Percentiles rank a stretch among this genome's conserved stretches.
These are phyloP conservation scores for Hydrophis major DNA, from an alignment of 2,797 vertebrate species.

Conservation along the genomic window DNA sequence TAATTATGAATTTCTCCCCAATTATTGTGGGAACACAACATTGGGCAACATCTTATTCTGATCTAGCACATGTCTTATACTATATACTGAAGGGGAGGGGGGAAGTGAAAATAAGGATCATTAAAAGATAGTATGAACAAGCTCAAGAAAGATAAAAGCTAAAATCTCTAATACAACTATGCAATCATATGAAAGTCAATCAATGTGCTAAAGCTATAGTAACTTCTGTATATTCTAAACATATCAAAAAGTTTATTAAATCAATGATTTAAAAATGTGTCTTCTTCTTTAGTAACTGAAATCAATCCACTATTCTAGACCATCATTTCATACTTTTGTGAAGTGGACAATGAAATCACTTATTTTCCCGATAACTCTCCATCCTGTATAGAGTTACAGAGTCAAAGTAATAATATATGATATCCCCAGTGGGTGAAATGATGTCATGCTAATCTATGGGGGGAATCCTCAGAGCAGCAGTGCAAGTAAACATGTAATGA, in stretches of 20 bases:
- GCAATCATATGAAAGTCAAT: not conserved
- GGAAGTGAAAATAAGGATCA: not conserved
- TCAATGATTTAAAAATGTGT: constrained; percentile 28
- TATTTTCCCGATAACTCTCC: not conserved
- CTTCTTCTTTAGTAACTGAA: constrained; percentile 16
- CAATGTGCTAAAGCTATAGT: constrained; percentile 7
- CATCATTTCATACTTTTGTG: not conserved
- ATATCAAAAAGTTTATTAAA: constrained; percentile 29
- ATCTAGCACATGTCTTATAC: not conserved
- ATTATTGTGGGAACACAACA: not conserved
- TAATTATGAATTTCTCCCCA: not conserved
- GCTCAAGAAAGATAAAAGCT: not conserved
- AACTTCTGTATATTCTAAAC: constrained; percentile 3
- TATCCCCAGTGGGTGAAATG: not conserved
- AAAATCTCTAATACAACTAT: not conserved
- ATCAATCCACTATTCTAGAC: not conserved
- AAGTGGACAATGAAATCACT: not conserved
- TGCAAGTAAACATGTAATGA: not conserved
- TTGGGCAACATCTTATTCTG: not conserved
- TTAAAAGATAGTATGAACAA: not conserved
- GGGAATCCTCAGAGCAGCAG: not conserved
- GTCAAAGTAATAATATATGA: not conserved
- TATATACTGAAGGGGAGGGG: no score
- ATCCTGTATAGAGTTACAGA: not conserved
- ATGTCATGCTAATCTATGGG: not conserved